Conservation (phyloP, 92 coral and sea anemone genomes). For the Montipora capitata region DNA sequence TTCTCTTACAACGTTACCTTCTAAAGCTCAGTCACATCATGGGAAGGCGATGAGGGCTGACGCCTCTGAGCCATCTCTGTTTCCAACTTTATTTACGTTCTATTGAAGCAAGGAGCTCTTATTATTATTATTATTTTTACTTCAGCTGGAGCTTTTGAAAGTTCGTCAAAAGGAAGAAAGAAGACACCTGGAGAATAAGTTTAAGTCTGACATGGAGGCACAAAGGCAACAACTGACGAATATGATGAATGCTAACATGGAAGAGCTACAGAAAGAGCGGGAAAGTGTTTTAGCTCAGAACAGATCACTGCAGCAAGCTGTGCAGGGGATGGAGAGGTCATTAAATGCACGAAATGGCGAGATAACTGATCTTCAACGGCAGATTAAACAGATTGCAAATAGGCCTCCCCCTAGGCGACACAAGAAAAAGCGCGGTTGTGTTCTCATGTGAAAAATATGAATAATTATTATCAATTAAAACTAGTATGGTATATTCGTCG, state of each 20-base stretch:
- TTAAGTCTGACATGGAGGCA: slow-evolving; percentile 20
- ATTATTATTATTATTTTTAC: background rate
- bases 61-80: no score
- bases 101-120: no score
- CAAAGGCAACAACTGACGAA: slow-evolving; percentile 28
- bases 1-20: no score
- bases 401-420: slow-evolving; percentile 24
- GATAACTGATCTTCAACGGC: slow-evolving; percentile 22
- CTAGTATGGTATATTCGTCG: no score
- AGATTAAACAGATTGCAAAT: slow-evolving; percentile 23
- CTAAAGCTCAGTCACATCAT: no score
- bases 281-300: slow-evolving; percentile 11
- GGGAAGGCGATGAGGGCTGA: no score
- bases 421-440: slow-evolving; percentile 1
- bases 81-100: no score
- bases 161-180: slow-evolving; percentile 26
- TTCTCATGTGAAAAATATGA: background rate
- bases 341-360: slow-evolving; percentile 21
- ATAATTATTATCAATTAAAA: background rate
- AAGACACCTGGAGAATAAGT: slow-evolving; percentile 19
- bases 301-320: background rate
- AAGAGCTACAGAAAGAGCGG: slow-evolving; percentile 30
- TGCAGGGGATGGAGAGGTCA: slow-evolving; percentile 33
- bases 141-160: slow-evolving; percentile 16
- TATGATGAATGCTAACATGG: slow-evolving; percentile 44